Percentiles rank a stretch among this genome's conserved stretches.
These are phyloP conservation scores for Zophobas morio DNA, from an alignment of 1,140 invertebrate species.

Conservation along the genomic window DNA sequence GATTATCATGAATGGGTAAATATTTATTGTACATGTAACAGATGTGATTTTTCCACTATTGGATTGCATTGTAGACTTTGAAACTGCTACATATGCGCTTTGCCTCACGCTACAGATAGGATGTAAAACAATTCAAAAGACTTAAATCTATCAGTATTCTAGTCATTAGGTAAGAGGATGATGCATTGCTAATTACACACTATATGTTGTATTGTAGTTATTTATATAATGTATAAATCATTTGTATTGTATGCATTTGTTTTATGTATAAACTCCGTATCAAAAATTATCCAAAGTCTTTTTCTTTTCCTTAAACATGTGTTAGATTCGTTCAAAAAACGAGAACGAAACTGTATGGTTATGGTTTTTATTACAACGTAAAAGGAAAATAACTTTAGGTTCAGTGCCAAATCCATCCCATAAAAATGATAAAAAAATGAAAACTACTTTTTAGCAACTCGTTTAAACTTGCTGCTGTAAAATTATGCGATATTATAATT, in stretches of 20 bases:
- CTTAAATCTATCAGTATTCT: constrained; percentile 68
- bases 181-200: constrained; percentile 58
- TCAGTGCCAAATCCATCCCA: too few species aligned
- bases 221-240: constrained; percentile 62
- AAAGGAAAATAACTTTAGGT: too few species aligned
- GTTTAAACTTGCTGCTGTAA: too few species aligned
- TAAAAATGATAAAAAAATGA: too few species aligned
- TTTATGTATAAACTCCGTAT: constrained; percentile 60
- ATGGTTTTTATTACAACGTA: too few species aligned
- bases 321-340: too few species aligned
- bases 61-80: constrained; percentile 27
- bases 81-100: constrained; percentile 51
- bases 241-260: constrained; percentile 63
- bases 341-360: too few species aligned
- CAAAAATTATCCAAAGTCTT: constrained; percentile 16
- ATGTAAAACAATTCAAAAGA: constrained; percentile 62
- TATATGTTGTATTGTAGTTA: constrained; percentile 61
- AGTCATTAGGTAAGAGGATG: constrained; percentile 65
- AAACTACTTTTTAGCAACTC: too few species aligned
- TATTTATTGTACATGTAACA: constrained; percentile 36
- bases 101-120: constrained; percentile 57
- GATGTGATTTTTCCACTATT: constrained; percentile 36
- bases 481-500: too few species aligned
- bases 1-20: constrained; percentile 45
- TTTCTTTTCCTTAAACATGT: constrained; percentile 9